Evolutionary conservation across 2,888 invertebrate genomes (phyloP), one percentile per base, ranked within the genome.

Genomic region (Listrodromus nycthemerus): DNA sequence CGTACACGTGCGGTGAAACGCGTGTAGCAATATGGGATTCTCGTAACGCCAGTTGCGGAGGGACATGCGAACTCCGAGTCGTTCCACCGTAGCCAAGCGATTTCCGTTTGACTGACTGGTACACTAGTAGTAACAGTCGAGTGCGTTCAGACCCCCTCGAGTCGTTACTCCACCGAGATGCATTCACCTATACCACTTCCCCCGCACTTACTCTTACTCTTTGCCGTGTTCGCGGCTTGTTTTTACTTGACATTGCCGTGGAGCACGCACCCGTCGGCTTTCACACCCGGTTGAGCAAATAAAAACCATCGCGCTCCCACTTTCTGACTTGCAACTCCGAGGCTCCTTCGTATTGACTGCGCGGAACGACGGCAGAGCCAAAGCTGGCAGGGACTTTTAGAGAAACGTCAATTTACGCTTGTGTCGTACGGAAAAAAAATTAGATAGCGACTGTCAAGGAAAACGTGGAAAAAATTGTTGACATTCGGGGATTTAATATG

Each of bases 41-140:
- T 24, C 21, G 58, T 58, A 61, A 69, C 50, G 37, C 16, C 16
- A n/a, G 19, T 50, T 63, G 65, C 48, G 50, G 33, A 76, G 70
- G 74, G 87, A 88, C 85, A 88, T 89, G 88, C 89, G 89, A 90
- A 90, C 88, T 89, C 87, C 87, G 88, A 87, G 83, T 87, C 85
- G 86, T 85, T 86, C 80, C 85, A 83, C 84, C 84, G 70, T 82
- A 71, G 83, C 88, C 89, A 90, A 91, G 89, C 89, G 90, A 91
- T 91, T 91, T 91, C 88, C 90, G 88, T 88, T 88, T 89, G 90
- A 90, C 89, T 90, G 91, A 86, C 89, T 90, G 89, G 69, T 33
- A 48, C 27, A 24, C 78, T 30, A 70, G 71, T 79, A 82, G 82
- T 61, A 75, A 83, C 79, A 66, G 69, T 69, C 74, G 82, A 63